Base-by-base conservation (phyloP, 2,797 vertebrate genomes). In the Falco biarmicus region DNA sequence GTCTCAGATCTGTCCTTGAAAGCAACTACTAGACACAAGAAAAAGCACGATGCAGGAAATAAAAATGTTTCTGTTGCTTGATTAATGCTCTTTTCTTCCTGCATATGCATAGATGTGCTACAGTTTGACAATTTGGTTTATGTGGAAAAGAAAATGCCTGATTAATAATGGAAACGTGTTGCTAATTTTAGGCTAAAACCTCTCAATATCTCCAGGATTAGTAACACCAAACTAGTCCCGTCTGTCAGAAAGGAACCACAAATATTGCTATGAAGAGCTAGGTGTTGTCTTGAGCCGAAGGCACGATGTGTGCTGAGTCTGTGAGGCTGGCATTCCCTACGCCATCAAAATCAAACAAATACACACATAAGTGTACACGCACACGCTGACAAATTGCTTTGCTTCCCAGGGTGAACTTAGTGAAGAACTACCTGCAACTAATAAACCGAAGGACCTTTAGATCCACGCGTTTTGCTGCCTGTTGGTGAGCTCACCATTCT, bases 1-100 rank as follows among this genome's bases (percentile, higher is more conserved):
- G 66, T 84, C 24, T 74, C 87, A 82, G 89, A 68, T 87, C 18
- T 88, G 85, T 74, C 84, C 95, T 97, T 92, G 88, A 96, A 95
- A 75, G 32, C 64, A 92, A 47, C 32, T 60, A n/a, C n/a, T 86
- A 96, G 66, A 57, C 51, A 50, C 22, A 87, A 96, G 63, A 28
- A 28, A 37, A 90, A 90, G 56, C 32, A 48, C 6, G 17, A 22
- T 3, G 10, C 32, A 64, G 47, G 54, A 90, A 78, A 60, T 32
- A 79, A 61, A 59, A 86, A 7, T 6, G 7, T 53, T 90, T 56
- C 17, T 80, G 17, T 21, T 63, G 6, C 80, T 53, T 51, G 50
- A 89, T 94, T 95, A 89, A 51, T 81, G 47, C 82, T 20, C 4
- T 71, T 76, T 78, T 50, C 39, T 64, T 75, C 56, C 85, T 56